Evolutionary conservation across 2,888 invertebrate genomes (phyloP), one percentile per base, ranked within the genome.

Genomic region (Tiliacea aurago): DNA sequence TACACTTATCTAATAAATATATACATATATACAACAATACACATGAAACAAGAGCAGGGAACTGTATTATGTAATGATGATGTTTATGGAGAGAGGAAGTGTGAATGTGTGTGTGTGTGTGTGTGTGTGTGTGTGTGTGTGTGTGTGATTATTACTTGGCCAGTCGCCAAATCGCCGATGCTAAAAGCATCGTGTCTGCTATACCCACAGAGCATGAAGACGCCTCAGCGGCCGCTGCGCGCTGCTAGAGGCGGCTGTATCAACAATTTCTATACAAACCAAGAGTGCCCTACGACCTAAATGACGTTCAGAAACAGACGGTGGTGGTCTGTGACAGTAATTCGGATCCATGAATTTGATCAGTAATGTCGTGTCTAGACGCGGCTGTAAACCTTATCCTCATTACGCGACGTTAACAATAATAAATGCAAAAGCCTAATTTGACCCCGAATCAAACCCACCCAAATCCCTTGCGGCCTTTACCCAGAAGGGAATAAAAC

Each of bases 401-500:
- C 18, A 33, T 33, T 28, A 13, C 13, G 13, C 13, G 13, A 37
- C 13, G 13, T n/a, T 59, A 37, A 37, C n/a, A 37, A 47, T 63
- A 43, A 23, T 76, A 37, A 49, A 43, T 18, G 53, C 13, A 43
- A 62, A 70, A n/a, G 18, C n/a, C 51, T 23, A 33, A 64, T 64
- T 72, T 33, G 20, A 70, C 49, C 37, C 53, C 18, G 6, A 64
- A 71, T 53, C 41, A 72, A 53, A 61, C 33, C 28, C 4, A 47
- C 15, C 2, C 0, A 51, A 74, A 37, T 51, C 37, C 43, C 37
- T 37, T 18, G 13, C 3, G 18, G 13, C 58, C 10, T 76, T 23
- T 23, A 49, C 15, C 49, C 65, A 2, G 53, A 61, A 66, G 28
- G 37, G 37, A 70, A 72, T 28, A 62, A 76, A 81, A 76, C 55